Conservation (phyloP, 2,797 vertebrate genomes). For the Benthosema pterotum region DNA sequence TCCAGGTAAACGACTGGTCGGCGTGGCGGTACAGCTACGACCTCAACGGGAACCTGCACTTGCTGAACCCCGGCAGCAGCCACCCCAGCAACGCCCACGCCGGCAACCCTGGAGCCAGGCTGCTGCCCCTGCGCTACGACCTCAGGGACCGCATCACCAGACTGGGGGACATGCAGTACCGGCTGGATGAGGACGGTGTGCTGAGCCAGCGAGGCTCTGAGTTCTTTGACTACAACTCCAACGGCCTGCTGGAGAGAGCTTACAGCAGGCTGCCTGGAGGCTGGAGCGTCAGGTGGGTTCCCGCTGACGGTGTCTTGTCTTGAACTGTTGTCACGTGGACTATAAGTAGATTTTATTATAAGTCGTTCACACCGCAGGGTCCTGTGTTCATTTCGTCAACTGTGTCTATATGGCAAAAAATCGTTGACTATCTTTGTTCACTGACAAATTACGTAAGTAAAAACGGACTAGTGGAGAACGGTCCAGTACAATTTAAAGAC, state of each 20-base stretch:
- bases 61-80: conserved; percentile 94
- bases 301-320: too few relatives aligned
- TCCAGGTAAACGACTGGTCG: conserved; percentile 91
- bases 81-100: too few relatives aligned
- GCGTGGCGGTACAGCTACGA: conserved; percentile 99
- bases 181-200: conserved; percentile 94
- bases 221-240: conserved; percentile 98
- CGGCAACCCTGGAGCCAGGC: conserved; percentile 70
- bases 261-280: conserved; percentile 91
- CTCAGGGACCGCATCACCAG: conserved; percentile 96
- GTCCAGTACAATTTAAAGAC: too few relatives aligned
- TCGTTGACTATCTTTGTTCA: too few relatives aligned
- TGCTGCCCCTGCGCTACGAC: conserved; percentile 95
- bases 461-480: too few relatives aligned
- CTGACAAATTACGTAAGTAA: too few relatives aligned
- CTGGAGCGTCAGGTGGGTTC: conserved; percentile 83
- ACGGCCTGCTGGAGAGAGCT: conserved; percentile 92
- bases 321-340: too few relatives aligned
- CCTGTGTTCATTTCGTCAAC: too few relatives aligned
- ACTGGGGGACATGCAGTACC: conserved; percentile 95
- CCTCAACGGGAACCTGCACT: conserved; percentile 95
- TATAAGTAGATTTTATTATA: too few relatives aligned
- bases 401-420: too few relatives aligned
- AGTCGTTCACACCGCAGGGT: too few relatives aligned
- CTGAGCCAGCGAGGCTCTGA: conserved; percentile 93